Percentiles rank a stretch among this genome's conserved stretches.
These are phyloP conservation scores for Hylia prasina DNA, from an alignment of 2,113 vertebrate species.

Conservation along the genomic window DNA sequence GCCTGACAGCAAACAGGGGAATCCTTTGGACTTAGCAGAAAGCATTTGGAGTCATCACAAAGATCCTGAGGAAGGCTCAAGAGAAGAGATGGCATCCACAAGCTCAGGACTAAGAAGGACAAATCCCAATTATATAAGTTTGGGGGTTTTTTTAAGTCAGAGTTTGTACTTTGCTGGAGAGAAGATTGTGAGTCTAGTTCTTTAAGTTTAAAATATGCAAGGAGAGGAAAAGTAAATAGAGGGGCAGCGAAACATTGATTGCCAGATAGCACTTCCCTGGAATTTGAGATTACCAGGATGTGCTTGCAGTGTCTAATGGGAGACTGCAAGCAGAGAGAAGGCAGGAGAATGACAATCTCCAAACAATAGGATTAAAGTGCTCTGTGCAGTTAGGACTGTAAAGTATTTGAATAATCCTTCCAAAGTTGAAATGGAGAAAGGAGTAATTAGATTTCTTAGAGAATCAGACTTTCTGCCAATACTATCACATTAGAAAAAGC, in stretches of 20 bases:
- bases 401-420: conserved; percentile 50
- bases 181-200: background rate
- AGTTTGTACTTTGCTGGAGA: conserved; percentile 5
- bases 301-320: conserved; percentile 30
- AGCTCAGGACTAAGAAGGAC: background rate
- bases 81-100: background rate
- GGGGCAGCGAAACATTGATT: conserved; percentile 50
- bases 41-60: background rate
- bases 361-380: conserved; percentile 53
- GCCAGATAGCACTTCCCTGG: conserved; percentile 29
- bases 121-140: background rate
- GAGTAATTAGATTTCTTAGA: conserved; percentile 7
- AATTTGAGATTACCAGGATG: conserved; percentile 57
- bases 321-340: background rate
- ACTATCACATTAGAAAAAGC: background rate
- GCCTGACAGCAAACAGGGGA: background rate
- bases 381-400: background rate
- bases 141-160: background rate
- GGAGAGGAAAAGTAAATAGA: conserved; percentile 55
- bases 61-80: background rate
- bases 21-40: background rate
- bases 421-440: conserved; percentile 23
- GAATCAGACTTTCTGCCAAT: background rate
- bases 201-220: conserved; percentile 62
- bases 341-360: conserved; percentile 49